Evolutionary conservation across 2,113 vertebrate species (phyloP), one percentile per base, ranked within the genome.

Genomic region (Pseudolaguvia tuberculata): DNA sequence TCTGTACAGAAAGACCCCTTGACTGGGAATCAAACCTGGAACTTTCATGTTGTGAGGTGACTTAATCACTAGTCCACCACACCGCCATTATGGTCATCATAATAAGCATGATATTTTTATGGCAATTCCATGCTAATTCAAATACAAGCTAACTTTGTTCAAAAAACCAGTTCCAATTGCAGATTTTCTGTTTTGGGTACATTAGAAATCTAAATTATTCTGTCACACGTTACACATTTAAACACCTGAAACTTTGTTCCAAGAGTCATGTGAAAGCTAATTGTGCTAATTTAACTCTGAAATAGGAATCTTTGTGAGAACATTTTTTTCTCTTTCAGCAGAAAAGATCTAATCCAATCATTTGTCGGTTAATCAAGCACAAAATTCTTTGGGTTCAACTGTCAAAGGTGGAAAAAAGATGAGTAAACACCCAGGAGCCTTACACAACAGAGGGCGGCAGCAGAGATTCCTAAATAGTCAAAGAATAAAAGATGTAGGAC

Each of bases 291-390:
- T 13, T 45, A 63, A 12, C 48, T 69, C 23, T 68, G 11, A 51
- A 6, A 4, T 29, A 13, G 48, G 45, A 2, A 52, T 5, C 55
- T 48, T 62, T 29, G 1, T 27, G 35, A 15, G 2, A 27, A 53
- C 31, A 21, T 20, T 5, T 5, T 47, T 52, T 47, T 20, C 29
- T 42, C 71, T 48, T 42, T 51, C 47, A 59, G 55, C 7, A 42
- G 6, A 72, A 76, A 72, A 69, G 71, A 50, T 78, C n/a, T n/a
- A n/a, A 73, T 79, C 77, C 1, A 35, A 53, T 62, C 72, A 62
- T 81, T 79, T 58, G 52, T 63, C 27, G n/a, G n/a, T n/a, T n/a
- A 14, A 70, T 70, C 12, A 23, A 2, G 11, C n/a, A 5, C 39
- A 27, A 57, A 65, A 76, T 31, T 51, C 68, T 48, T 53, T 20